Conservation (phyloP, 2,797 vertebrate species). For the Sebastes diaconus region DNA sequence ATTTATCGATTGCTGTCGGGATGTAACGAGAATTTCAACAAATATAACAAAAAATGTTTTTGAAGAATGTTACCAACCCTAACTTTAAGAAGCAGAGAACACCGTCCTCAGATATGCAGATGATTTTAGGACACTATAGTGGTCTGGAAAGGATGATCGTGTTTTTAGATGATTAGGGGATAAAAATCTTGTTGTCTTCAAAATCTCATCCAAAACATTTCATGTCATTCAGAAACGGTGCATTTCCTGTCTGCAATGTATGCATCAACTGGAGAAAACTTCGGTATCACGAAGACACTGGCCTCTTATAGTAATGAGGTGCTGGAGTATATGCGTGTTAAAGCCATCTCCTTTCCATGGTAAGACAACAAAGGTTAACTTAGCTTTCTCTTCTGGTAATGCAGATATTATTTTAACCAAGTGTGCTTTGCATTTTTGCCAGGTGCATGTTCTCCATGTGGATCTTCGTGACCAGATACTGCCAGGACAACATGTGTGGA, state of each 20-base stretch:
- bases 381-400: neutral
- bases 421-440: neutral
- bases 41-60: neutral
- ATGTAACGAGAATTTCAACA: neutral
- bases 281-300: slow-evolving; percentile 80
- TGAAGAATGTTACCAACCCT: neutral
- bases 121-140: neutral
- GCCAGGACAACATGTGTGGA: slow-evolving; percentile 70
- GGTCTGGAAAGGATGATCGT: neutral
- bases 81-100: neutral
- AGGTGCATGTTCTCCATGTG: slow-evolving; percentile 83
- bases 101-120: neutral
- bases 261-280: slow-evolving; percentile 83
- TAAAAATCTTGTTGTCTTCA: neutral
- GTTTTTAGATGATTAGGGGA: neutral
- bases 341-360: slow-evolving; percentile 75
- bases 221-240: slow-evolving; percentile 71
- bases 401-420: neutral
- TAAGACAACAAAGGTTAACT: slow-evolving; percentile 41
- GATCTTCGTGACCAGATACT: slow-evolving; percentile 77
- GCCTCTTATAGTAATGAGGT: slow-evolving; percentile 49
- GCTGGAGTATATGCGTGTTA: slow-evolving; percentile 77
- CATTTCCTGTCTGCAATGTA: slow-evolving; percentile 79
- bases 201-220: neutral
- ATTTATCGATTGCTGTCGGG: neutral